Evolutionary conservation across 2,113 vertebrate genomes (phyloP).

Genomic region (Triplophysa rosa): DNA sequence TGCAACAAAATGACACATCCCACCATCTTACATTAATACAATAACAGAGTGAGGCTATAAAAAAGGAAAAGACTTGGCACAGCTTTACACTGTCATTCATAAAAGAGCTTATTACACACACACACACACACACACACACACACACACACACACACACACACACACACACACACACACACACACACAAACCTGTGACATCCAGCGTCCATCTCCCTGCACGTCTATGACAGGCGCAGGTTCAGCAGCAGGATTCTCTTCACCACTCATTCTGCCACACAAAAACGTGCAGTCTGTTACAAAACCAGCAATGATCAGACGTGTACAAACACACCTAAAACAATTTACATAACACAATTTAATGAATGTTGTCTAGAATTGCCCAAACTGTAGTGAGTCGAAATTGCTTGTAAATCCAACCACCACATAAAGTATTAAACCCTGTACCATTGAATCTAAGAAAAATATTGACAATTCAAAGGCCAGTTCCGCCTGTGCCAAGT

Average conservation of each 20-base stretch:
- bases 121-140: slow-evolving; percentile 25
- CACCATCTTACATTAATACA: background rate
- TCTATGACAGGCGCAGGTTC: slow-evolving; percentile 83
- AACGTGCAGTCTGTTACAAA: background rate
- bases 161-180: slow-evolving; percentile 24
- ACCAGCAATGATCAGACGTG: background rate
- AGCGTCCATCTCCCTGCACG: slow-evolving; percentile 88
- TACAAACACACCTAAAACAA: background rate
- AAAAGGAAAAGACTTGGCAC: background rate
- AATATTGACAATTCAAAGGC: background rate
- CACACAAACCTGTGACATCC: slow-evolving; percentile 90
- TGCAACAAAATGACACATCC: slow-evolving; percentile 49
- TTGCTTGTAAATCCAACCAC: background rate
- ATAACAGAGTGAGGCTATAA: background rate
- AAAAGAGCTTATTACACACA: background rate
- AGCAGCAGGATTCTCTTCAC: slow-evolving; percentile 88
- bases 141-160: slow-evolving; percentile 34
- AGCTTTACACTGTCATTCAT: background rate
- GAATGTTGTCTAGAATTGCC: background rate
- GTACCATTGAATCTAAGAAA: background rate
- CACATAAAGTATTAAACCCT: background rate
- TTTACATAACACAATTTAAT: slow-evolving; percentile 6
- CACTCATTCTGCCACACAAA: slow-evolving; percentile 77
- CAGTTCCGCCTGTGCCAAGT: background rate
- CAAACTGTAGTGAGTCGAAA: background rate